Percentiles rank a stretch among this genome's conserved stretches.
These are phyloP conservation scores for Cygnus olor DNA, from an alignment of 2,797 vertebrate genomes.

Conservation along the genomic window DNA sequence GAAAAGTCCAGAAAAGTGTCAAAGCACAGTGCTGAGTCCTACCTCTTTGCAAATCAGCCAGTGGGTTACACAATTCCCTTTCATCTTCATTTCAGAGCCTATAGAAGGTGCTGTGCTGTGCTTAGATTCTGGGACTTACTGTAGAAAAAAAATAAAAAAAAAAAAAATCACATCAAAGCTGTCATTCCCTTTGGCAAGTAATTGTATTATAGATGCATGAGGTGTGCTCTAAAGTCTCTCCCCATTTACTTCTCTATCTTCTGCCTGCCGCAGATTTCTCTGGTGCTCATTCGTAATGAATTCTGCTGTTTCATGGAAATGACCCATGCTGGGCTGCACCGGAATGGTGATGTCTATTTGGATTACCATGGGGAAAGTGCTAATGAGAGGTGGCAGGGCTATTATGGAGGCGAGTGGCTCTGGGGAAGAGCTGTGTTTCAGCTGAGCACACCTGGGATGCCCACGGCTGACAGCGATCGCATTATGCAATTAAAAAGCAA, in stretches of 20 bases:
- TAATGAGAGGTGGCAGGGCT: slow-evolving; percentile 35
- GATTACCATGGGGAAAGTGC: slow-evolving; percentile 16
- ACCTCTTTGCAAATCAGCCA: neutral
- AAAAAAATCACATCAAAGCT: neutral
- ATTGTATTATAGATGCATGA: neutral
- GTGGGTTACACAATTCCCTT: neutral
- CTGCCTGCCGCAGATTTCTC: neutral
- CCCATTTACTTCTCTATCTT: neutral
- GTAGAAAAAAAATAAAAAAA: neutral
- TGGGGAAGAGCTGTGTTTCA: neutral
- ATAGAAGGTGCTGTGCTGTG: neutral
- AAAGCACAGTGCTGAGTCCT: neutral
- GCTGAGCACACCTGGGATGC: neutral
- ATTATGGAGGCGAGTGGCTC: neutral
- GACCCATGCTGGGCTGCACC: neutral
- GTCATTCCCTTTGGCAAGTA: slow-evolving; percentile 16
- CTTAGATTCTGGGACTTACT: neutral
- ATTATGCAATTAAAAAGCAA: neutral
- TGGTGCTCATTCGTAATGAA: neutral
- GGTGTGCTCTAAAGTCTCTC: slow-evolving; percentile 19
- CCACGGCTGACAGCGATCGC: neutral
- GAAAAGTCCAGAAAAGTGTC: neutral
- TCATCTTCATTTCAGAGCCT: neutral
- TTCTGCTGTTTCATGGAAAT: neutral
- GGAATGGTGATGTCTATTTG: neutral